Percentiles rank a stretch among this genome's conserved stretches.
Evolutionary conservation across 2,888 invertebrate genomes (phyloP).

Genomic region (Drosophila affinis): DNA sequence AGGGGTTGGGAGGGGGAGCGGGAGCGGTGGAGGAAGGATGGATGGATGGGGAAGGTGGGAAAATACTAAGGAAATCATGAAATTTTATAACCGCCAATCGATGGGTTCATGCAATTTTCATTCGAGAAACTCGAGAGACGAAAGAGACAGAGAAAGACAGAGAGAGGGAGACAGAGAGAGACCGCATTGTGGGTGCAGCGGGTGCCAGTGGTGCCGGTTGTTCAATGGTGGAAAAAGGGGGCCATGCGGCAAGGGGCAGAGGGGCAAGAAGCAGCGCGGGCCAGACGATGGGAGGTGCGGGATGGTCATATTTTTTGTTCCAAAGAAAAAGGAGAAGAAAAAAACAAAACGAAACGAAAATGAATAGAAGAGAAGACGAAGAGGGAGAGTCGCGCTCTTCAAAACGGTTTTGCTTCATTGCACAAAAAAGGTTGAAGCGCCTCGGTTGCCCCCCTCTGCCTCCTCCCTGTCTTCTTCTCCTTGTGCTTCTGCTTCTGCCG

Average conservation of each 20-base stretch:
- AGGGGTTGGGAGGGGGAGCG: not conserved
- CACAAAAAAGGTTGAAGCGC: constrained; percentile 65
- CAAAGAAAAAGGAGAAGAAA: constrained; percentile 45
- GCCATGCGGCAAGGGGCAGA: not conserved
- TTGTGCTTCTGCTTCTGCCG: not conserved
- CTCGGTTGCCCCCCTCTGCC: not conserved
- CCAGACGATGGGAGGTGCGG: constrained; percentile 16
- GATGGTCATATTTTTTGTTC: constrained; percentile 18
- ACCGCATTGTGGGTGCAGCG: not conserved
- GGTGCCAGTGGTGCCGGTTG: not conserved
- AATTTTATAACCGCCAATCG: constrained; percentile 37
- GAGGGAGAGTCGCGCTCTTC: not conserved
- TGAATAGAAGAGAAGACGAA: constrained; percentile 40
- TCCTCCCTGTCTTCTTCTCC: not conserved
- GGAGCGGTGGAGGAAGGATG: not conserved
- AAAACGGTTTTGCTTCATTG: constrained; percentile 68
- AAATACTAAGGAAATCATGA: constrained; percentile 21
- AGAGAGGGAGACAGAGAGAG: not conserved
- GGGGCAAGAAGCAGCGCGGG: not conserved
- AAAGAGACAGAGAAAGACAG: not conserved
- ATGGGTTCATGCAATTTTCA: constrained; percentile 35
- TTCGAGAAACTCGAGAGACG: constrained; percentile 17
- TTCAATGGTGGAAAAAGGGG: not conserved
- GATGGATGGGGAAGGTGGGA: not conserved
- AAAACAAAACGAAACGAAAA: constrained; percentile 43